These are phyloP conservation scores for Acanthosepion lycidas DNA, from an alignment of 2,888 invertebrate genomes.

Conservation along the genomic window DNA sequence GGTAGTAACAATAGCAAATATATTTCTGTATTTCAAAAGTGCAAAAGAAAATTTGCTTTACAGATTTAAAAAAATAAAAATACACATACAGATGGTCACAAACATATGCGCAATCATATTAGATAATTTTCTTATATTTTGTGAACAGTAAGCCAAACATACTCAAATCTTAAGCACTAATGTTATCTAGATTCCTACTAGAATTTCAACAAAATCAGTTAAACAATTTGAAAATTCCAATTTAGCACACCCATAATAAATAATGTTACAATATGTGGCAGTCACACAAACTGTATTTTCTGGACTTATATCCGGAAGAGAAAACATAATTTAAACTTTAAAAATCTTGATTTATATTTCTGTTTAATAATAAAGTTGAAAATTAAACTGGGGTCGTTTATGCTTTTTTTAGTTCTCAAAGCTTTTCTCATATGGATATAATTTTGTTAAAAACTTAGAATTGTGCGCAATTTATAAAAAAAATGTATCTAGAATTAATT, in stretches of 20 bases:
- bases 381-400: neutral
- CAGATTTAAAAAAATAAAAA: neutral
- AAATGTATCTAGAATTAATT: no score
- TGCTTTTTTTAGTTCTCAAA: neutral
- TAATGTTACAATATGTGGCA: neutral
- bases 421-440: neutral
- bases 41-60: no score
- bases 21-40: no score
- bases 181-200: neutral
- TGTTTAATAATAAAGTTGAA: neutral
- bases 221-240: neutral
- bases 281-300: neutral
- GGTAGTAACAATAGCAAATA: no score
- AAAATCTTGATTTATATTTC: neutral
- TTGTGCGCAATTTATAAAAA: no score
- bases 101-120: neutral
- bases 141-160: neutral
- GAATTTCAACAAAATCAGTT: conserved; percentile 12
- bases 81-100: neutral
- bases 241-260: neutral
- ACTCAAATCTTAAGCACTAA: neutral
- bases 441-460: neutral
- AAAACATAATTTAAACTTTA: neutral
- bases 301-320: neutral
- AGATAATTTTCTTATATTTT: neutral